Conservation (phyloP, 2,888 invertebrate species). For the Cerastis leucographa region DNA sequence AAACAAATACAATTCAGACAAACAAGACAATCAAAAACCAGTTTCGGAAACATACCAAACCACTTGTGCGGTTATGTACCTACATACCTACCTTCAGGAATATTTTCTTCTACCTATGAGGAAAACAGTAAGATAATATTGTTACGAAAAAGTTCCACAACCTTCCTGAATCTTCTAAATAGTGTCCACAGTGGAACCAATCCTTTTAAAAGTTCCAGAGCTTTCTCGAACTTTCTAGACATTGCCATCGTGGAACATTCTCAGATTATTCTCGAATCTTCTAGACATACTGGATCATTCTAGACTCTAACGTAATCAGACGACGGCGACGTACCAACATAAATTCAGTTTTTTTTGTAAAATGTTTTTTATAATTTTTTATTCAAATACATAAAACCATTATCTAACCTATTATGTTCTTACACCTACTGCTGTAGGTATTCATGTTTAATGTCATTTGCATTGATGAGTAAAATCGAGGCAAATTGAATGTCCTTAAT, state of each 20-base stretch:
- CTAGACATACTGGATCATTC: too few relatives aligned
- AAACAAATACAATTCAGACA: not conserved
- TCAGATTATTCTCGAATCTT: too few relatives aligned
- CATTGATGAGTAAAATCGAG: slow-evolving; percentile 15
- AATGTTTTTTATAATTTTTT: not conserved
- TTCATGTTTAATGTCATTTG: not conserved
- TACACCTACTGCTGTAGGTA: not conserved
- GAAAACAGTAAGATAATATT: not conserved
- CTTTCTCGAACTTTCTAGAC: too few relatives aligned
- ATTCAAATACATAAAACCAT: not conserved
- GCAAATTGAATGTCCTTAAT: slow-evolving; percentile 18
- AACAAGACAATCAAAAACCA: not conserved
- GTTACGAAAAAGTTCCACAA: too few relatives aligned
- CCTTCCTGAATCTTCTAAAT: too few relatives aligned
- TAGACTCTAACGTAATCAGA: too few relatives aligned
- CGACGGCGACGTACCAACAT: too few relatives aligned
- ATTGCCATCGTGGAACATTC: too few relatives aligned
- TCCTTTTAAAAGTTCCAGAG: too few relatives aligned
- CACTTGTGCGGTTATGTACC: not conserved
- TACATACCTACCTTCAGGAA: not conserved
- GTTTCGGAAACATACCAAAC: not conserved
- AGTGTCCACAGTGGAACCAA: too few relatives aligned
- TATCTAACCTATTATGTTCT: not conserved
- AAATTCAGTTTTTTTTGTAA: too few relatives aligned
- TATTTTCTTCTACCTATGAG: not conserved